phyloP scores from a whole-genome alignment of 2,113 vertebrate genomes.

The Halichoerus grypus region DNA sequence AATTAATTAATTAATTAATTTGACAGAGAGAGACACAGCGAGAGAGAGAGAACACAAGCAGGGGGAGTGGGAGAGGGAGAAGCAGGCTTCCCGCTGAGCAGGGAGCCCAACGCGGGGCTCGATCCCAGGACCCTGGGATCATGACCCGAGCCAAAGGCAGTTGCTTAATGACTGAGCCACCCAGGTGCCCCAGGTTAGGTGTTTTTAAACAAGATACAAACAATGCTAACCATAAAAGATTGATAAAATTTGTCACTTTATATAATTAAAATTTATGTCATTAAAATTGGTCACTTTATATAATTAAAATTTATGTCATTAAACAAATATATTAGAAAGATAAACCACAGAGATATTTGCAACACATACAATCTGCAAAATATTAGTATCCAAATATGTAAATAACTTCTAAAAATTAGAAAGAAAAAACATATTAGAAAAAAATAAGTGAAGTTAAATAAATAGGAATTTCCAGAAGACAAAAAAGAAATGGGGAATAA shows the following conservation, averaged over 20 bases:
- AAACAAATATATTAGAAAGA: background rate
- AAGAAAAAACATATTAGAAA: background rate
- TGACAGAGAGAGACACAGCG: too few relatives aligned
- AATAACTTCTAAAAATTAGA: background rate
- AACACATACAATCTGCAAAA: background rate
- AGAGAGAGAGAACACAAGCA: too few relatives aligned
- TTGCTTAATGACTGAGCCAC: too few relatives aligned
- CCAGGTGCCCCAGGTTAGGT: background rate
- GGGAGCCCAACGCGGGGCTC: too few relatives aligned
- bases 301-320: too few relatives aligned
- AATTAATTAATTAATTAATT: too few relatives aligned
- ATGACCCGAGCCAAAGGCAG: too few relatives aligned
- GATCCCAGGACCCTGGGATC: too few relatives aligned
- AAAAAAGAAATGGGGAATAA: background rate
- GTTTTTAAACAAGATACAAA: background rate
- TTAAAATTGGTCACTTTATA: background rate
- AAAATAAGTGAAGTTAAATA: background rate
- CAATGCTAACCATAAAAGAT: background rate
- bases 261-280: constrained; percentile 2
- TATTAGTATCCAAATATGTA: background rate
- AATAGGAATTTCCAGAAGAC: background rate
- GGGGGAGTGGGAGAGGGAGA: too few relatives aligned
- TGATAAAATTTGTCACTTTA: background rate
- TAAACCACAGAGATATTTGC: background rate
- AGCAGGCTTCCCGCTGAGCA: too few relatives aligned